These are phyloP conservation scores for rat (Rattus norvegicus) DNA, from an alignment of 2,113 vertebrate species.

Conservation along the genomic window DNA sequence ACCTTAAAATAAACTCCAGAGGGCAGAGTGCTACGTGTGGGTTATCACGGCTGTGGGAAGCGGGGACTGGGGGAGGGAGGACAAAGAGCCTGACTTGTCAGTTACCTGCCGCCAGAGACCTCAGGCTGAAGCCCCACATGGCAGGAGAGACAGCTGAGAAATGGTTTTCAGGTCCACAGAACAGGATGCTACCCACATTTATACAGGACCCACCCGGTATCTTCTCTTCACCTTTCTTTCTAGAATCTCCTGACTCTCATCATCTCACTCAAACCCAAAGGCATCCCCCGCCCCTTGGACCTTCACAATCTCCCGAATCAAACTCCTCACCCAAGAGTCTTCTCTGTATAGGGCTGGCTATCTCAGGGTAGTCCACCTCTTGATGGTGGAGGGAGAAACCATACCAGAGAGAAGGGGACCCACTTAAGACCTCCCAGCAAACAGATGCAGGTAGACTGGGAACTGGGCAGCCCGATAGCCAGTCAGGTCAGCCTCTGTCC, in stretches of 20 bases:
- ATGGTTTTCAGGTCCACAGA: neutral
- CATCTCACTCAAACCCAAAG: neutral
- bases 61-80: conserved; percentile 58
- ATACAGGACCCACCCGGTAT: neutral
- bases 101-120: neutral
- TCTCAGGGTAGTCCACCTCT: neutral
- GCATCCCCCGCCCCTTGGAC: neutral
- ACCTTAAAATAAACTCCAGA: conserved; percentile 87
- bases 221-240: neutral
- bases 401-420: conserved; percentile 19
- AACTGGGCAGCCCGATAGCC: neutral
- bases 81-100: conserved; percentile 62
- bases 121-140: neutral
- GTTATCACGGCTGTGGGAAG: conserved; percentile 79
- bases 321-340: neutral
- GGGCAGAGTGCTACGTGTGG: conserved; percentile 85
- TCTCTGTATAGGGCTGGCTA: neutral
- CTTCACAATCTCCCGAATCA: neutral
- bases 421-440: neutral
- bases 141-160: neutral
- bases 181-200: neutral
- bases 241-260: conserved; percentile 5
- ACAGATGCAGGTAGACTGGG: neutral
- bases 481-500: neutral
- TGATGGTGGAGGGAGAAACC: neutral